Conservation (phyloP, 2,797 vertebrate species). For the Coregonus suidteri region DNA sequence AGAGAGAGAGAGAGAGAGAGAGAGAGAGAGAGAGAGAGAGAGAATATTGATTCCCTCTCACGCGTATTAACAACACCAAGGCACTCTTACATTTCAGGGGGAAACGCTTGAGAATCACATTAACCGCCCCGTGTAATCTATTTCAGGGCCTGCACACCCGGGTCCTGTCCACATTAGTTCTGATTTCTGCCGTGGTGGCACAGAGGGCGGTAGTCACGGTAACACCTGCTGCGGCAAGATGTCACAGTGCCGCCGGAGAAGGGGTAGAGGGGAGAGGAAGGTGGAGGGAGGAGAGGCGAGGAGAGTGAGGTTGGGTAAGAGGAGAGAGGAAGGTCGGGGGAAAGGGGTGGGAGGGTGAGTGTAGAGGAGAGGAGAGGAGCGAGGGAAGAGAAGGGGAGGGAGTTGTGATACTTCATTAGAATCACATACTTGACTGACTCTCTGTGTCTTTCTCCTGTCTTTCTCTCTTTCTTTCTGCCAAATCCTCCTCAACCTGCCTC, state of each 20-base stretch:
- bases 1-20: no score
- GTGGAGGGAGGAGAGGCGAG: background rate
- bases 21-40: no score
- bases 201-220: constrained; percentile 38
- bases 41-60: constrained; percentile 37
- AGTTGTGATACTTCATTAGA: no score
- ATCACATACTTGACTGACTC: no score
- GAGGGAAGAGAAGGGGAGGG: no score
- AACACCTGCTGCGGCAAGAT: constrained; percentile 43
- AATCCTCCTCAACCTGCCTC: no score
- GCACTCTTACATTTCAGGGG: constrained; percentile 53
- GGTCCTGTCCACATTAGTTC: constrained; percentile 67
- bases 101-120: constrained; percentile 63
- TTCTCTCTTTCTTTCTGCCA: no score
- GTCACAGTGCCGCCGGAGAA: constrained; percentile 18
- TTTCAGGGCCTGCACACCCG: constrained; percentile 58
- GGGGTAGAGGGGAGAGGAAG: constrained; percentile 5
- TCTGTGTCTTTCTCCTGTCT: no score
- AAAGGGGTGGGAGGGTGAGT: no score
- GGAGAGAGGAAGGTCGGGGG: no score
- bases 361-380: no score
- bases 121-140: constrained; percentile 55
- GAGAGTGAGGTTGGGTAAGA: background rate
- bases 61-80: constrained; percentile 53
- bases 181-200: constrained; percentile 50